Percentiles rank a stretch among this genome's conserved stretches.
Evolutionary conservation across 1,140 invertebrate species (phyloP).

Genomic region (Luehdorfia chinensis): DNA sequence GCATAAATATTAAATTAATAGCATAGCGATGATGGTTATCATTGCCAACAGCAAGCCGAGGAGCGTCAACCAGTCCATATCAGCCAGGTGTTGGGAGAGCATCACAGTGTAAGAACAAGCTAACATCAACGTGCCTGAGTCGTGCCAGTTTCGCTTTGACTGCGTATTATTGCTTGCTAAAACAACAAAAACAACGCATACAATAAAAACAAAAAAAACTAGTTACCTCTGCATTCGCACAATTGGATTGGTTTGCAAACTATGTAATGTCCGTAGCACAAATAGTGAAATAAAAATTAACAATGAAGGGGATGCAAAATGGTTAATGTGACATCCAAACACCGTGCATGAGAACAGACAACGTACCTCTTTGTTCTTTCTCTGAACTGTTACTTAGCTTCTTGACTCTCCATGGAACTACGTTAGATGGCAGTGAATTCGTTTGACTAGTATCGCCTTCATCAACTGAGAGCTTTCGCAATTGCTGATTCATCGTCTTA

Average conservation of each 20-base stretch:
- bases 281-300: conserved; percentile 36
- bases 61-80: conserved; percentile 81
- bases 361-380: conserved; percentile 68
- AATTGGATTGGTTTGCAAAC: conserved; percentile 17
- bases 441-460: conserved; percentile 61
- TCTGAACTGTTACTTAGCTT: conserved; percentile 63
- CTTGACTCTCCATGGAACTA: conserved; percentile 63
- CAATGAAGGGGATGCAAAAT: conserved; percentile 59
- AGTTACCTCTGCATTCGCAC: conserved; percentile 29
- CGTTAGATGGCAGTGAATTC: conserved; percentile 57
- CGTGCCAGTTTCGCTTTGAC: conserved; percentile 77
- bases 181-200: conserved; percentile 52
- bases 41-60: conserved; percentile 83
- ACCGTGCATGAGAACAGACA: conserved; percentile 69
- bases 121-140: conserved; percentile 78
- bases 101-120: conserved; percentile 82
- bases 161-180: conserved; percentile 64
- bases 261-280: conserved; percentile 21
- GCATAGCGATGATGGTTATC: conserved; percentile 82
- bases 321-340: conserved; percentile 68
- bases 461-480: conserved; percentile 64
- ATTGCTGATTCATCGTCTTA: conserved; percentile 66
- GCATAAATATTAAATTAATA: conserved; percentile 64
- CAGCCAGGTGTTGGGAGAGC: conserved; percentile 80
- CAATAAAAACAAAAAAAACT: conserved; percentile 38